A percentile compares a stretch with the other conserved stretches of the same genome.
These are phyloP conservation scores for Ornithoptera alexandrae DNA, from an alignment of 2,888 invertebrate species.

Conservation along the genomic window DNA sequence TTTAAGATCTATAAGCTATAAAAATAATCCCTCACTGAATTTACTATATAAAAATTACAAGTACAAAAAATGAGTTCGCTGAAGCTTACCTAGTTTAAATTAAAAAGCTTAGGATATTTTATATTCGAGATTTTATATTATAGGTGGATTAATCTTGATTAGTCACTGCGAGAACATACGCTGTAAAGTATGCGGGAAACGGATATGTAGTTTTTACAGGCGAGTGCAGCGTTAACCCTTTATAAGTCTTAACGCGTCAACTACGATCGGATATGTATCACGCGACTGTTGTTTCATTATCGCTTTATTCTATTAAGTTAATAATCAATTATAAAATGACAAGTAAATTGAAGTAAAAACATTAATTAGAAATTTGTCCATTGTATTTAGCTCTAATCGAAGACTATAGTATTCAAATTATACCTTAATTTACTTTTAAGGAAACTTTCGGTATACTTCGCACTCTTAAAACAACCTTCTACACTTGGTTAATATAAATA, in stretches of 20 bases:
- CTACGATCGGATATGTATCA: constrained; percentile 45
- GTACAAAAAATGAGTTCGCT: too few species aligned
- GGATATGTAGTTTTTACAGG: constrained; percentile 15
- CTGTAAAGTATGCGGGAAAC: constrained; percentile 4
- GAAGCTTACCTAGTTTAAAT: not conserved
- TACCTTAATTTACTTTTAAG: too few species aligned
- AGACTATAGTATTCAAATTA: too few species aligned
- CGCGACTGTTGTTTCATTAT: constrained; percentile 46
- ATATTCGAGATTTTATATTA: not conserved
- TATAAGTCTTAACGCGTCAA: constrained; percentile 37
- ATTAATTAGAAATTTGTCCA: too few species aligned
- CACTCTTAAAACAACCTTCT: too few species aligned
- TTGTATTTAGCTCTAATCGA: too few species aligned
- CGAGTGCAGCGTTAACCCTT: not conserved
- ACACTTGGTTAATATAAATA: too few species aligned
- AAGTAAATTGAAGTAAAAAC: not conserved
- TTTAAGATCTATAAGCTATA: too few species aligned
- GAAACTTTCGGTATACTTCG: too few species aligned
- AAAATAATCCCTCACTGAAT: too few species aligned
- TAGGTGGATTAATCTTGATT: not conserved
- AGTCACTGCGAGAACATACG: not conserved
- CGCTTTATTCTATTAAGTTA: constrained; percentile 35
- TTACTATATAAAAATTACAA: too few species aligned
- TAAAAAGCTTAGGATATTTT: not conserved
- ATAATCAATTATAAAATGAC: not conserved